phyloP scores from a whole-genome alignment of 1,140 invertebrate species.

The Planococcus citri region DNA sequence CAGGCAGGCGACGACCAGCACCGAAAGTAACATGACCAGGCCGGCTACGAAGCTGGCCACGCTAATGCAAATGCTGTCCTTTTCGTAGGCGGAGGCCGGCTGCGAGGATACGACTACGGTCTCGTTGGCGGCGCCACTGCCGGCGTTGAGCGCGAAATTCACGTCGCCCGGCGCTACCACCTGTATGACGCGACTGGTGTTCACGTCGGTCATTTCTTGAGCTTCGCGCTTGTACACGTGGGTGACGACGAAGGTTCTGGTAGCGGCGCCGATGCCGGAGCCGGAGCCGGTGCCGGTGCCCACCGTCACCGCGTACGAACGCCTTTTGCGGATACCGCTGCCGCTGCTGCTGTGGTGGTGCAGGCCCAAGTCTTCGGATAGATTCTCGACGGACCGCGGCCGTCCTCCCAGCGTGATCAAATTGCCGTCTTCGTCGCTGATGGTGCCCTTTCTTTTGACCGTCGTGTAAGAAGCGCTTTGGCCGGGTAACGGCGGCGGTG shows the following conservation, averaged over 20 bases:
- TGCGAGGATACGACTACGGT: conserved; percentile 52
- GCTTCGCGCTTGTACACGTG: conserved; percentile 72
- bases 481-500: conserved; percentile 65
- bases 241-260: conserved; percentile 42
- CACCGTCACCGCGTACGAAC: conserved; percentile 31
- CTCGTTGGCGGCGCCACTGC: conserved; percentile 61
- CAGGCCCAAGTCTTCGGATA: conserved; percentile 50
- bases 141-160: conserved; percentile 64
- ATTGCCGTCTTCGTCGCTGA: conserved; percentile 47
- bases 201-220: conserved; percentile 86
- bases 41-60: conserved; percentile 82
- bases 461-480: conserved; percentile 59
- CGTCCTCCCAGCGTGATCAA: conserved; percentile 66
- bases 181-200: conserved; percentile 78
- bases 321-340: conserved; percentile 48
- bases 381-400: conserved; percentile 59
- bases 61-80: conserved; percentile 85
- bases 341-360: too few species aligned
- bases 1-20: conserved; percentile 76
- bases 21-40: conserved; percentile 74
- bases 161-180: conserved; percentile 88
- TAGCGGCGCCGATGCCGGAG: conserved; percentile 39
- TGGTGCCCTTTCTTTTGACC: conserved; percentile 65
- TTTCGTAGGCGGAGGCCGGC: conserved; percentile 47
- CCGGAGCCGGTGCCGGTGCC: conserved; percentile 50